Percentiles rank a stretch among this genome's conserved stretches.
phyloP scores from a whole-genome alignment of 2,888 invertebrate genomes.

The Phyto melanocephala region DNA sequence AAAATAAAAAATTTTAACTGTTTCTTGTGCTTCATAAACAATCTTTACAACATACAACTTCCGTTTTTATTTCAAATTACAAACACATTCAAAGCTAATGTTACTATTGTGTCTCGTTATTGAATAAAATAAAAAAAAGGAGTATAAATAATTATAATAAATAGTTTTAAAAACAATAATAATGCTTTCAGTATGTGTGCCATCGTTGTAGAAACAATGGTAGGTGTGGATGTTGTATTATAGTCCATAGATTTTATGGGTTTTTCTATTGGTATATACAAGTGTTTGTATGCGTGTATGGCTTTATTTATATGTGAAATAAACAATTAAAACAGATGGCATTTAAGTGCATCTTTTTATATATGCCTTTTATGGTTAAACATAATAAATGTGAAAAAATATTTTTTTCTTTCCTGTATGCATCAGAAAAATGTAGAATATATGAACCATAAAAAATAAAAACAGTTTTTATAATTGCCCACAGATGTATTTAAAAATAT shows the following conservation, averaged over 20 bases:
- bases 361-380: constrained; percentile 47
- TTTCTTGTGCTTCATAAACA: no score
- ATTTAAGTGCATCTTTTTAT: constrained; percentile 52
- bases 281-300: background rate
- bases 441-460: background rate
- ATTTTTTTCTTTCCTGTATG: constrained; percentile 17
- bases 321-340: constrained; percentile 56
- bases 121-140: background rate
- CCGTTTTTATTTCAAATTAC: background rate
- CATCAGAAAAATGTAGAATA: background rate
- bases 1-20: no score
- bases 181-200: background rate
- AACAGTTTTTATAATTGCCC: background rate
- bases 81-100: background rate
- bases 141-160: background rate
- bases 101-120: background rate
- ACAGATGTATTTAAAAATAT: background rate
- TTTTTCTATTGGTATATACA: background rate
- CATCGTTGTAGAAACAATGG: background rate
- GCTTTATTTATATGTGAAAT: background rate
- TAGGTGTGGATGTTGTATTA: background rate
- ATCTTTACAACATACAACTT: no score
- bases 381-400: constrained; percentile 43
- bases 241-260: constrained; percentile 8
- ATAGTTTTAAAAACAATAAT: constrained; percentile 10